A percentile compares a stretch with the other conserved stretches of the same genome.
Conservation (phyloP, 2,113 vertebrate genomes). For the Theristicus caerulescens region DNA sequence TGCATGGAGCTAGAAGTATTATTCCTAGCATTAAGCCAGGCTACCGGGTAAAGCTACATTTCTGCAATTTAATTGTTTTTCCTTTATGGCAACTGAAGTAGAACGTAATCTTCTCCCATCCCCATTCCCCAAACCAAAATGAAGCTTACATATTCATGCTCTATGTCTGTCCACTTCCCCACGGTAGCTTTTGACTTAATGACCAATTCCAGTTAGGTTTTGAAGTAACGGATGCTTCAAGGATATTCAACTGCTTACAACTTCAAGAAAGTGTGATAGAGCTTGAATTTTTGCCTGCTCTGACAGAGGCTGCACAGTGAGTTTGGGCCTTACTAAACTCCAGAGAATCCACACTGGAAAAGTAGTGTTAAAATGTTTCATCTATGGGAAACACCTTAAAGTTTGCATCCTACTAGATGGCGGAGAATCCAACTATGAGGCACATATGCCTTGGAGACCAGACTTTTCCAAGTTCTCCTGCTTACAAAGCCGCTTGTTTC, state of each 20-base stretch:
- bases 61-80: neutral
- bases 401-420: neutral
- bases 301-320: neutral
- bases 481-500: neutral
- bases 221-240: neutral
- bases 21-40: neutral
- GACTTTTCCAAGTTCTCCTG: neutral
- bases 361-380: neutral
- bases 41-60: neutral
- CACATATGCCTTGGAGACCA: neutral
- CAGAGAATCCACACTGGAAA: neutral
- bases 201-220: neutral
- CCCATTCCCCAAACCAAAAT: neutral
- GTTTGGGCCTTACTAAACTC: neutral
- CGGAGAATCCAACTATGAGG: neutral
- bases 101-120: neutral
- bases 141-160: neutral
- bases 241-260: neutral
- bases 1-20: neutral
- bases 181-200: neutral
- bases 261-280: neutral
- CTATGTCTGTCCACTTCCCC: neutral
- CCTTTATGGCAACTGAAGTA: neutral
- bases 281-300: neutral
- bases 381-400: neutral